These are phyloP conservation scores for Cladorhizidae sp. DNA, from an alignment of 37 sponge, comb jelly and placozoan genomes.

Conservation along the genomic window DNA sequence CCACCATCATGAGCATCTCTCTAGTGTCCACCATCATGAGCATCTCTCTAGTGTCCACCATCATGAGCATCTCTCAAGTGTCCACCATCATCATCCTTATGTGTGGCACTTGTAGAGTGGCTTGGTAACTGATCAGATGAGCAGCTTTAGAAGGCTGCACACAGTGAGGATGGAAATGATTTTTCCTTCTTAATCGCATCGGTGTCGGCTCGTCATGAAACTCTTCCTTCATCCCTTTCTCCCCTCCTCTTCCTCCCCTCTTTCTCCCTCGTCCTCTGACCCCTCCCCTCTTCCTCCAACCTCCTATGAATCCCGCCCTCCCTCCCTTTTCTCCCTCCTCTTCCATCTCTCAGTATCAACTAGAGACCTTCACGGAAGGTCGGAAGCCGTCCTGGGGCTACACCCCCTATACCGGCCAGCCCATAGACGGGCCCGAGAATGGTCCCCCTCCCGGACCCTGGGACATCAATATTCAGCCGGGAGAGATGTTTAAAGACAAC, in stretches of 20 bases:
- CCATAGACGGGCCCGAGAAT: slow-evolving; percentile 75
- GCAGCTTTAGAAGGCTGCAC: too few species aligned
- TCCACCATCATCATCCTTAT: too few species aligned
- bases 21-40: too few species aligned
- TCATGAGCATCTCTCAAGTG: too few species aligned
- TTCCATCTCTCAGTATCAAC: slow-evolving; percentile 54
- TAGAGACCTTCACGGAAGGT: slow-evolving; percentile 82
- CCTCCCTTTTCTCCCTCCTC: neutral
- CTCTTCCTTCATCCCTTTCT: neutral
- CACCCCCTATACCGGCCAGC: slow-evolving; percentile 65
- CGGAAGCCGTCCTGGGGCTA: slow-evolving; percentile 59
- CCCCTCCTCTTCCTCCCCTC: neutral
- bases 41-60: too few species aligned
- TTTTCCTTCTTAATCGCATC: too few species aligned
- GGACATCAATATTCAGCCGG: slow-evolving; percentile 53
- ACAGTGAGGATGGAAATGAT: too few species aligned
- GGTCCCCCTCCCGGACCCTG: slow-evolving; percentile 76
- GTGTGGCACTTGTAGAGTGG: too few species aligned
- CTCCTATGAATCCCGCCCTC: neutral
- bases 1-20: too few species aligned
- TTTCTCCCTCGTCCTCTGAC: neutral
- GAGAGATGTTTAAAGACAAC: slow-evolving; percentile 39
- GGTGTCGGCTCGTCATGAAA: too few species aligned
- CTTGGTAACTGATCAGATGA: too few species aligned
- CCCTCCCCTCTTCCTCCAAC: neutral